Base-by-base conservation (phyloP, 2,797 vertebrate genomes). In the Coendou prehensilis region DNA sequence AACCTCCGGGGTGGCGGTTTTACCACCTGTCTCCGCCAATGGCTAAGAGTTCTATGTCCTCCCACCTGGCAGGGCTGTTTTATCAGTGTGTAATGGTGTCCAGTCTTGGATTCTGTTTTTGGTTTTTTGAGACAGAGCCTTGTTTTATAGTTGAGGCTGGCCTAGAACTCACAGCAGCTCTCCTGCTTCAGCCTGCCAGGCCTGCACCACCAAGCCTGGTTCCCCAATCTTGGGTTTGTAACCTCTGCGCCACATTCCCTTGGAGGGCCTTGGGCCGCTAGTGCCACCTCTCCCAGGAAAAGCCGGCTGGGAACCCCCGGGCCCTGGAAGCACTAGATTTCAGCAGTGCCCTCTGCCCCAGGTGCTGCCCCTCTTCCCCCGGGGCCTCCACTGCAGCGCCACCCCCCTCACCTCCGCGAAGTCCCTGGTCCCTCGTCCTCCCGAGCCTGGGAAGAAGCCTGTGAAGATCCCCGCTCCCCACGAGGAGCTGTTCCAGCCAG, bases 401-500 rank as follows among this genome's bases (percentile, higher is more conserved):
- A 37, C 63, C 0, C 1, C 75, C 87, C 23, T 45, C 52, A 85
- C 3, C 57, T 73, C 92, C 0, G 86, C 93, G 2, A 76, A 10
- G 0, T 89, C 93, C 3, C 78, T 96, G 61, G 75, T 87, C 52
- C 95, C 96, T 1, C 57, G 10, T 3, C 78, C 87, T 5, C 50
- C 83, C 0, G 57, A 89, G 20, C 76, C 87, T 57, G 37, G 6
- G 4, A 37, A 30, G 56, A 56, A n/a, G 23, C 79, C 90, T 0
- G 4, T 41, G 14, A 90, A 83, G 88, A 41, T 98, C 14, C 82
- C 98, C 95, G 93, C 97, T 64, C 93, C 94, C 33, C 88, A 98
- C 0, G 98, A 99, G 13, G 98, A 99, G 87, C 94, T 99, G 87
- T 99, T 99, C 45, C 98, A 98, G 71, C 96, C 78, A 33, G 97